Base-by-base conservation (phyloP, 23 tunicate genomes). In the Ascidia mentula region DNA sequence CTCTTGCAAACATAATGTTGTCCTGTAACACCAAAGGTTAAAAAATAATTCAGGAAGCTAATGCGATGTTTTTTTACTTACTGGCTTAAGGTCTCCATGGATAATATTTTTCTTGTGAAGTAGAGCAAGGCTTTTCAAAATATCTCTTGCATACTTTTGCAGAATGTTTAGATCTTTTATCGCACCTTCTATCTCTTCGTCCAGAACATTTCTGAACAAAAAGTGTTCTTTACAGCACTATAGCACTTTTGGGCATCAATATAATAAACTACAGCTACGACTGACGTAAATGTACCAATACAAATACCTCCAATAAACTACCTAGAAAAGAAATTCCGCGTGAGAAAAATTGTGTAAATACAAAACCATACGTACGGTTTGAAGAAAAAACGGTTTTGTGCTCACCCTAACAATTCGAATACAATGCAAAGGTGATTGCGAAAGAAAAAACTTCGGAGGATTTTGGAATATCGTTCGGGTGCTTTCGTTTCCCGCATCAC, bases 11-110 rank as follows among this genome's bases (percentile, higher is more conserved):
- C 98, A 93, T 93, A 28, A 93, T 40, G 60, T 93, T 93, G 26
- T 88, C 98, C 98, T 93, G 76, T 24, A 86, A n/a, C n/a, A n/a
- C n/a, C n/a, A n/a, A n/a, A n/a, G n/a, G n/a, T n/a, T n/a, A n/a
- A n/a, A n/a, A n/a, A n/a, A n/a, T n/a, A n/a, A n/a, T n/a, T n/a
- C n/a, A n/a, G n/a, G n/a, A n/a, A n/a, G n/a, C n/a, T n/a, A n/a
- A n/a, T n/a, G n/a, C n/a, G n/a, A 53, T 1, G 2, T 53, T 53
- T 3, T 5, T 28, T 20, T 22, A 76, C 85, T 74, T 84, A 96
- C 99, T 70, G 99, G 99, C 84, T 96, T 96, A 36, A 96, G 39
- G 37, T 96, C 99, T 18, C 92, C 96, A 71, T 96, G 99, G 30
- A 96, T 82, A 39, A 96, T 79, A 38, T 84, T 74, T 20, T 80